phyloP scores from a whole-genome alignment of 2,888 invertebrate species.

The Prosapia bicincta region DNA sequence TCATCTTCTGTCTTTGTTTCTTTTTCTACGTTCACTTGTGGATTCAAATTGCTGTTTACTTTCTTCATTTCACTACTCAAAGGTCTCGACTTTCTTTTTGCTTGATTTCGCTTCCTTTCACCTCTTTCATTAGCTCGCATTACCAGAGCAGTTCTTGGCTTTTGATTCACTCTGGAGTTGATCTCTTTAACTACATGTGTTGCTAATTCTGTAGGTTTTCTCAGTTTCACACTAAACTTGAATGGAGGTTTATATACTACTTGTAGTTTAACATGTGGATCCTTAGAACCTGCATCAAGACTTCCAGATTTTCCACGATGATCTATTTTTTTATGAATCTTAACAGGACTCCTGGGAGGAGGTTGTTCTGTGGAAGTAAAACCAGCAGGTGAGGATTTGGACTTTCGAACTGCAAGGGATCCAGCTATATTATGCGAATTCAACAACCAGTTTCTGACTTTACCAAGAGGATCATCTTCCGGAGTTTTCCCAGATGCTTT shows the following conservation, averaged over 20 bases:
- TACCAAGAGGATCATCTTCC: conserved; percentile 59
- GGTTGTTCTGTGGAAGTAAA: conserved; percentile 43
- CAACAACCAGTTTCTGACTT: conserved; percentile 82
- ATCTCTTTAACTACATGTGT: conserved; percentile 38
- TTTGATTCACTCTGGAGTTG: conserved; percentile 32
- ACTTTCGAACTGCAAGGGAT: conserved; percentile 63
- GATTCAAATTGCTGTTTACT: background rate
- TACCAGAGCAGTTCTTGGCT: conserved; percentile 32
- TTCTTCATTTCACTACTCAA: conserved; percentile 11
- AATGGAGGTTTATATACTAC: conserved; percentile 86
- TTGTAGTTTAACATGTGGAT: conserved; percentile 67
- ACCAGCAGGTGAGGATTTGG: conserved; percentile 78
- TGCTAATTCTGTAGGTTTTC: conserved; percentile 39
- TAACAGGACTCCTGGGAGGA: conserved; percentile 17
- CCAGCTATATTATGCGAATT: conserved; percentile 59
- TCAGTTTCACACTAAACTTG: conserved; percentile 75
- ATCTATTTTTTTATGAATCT: conserved; percentile 23
- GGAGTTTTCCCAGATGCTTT: conserved; percentile 47
- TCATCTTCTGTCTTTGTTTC: background rate
- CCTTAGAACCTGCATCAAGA: conserved; percentile 31
- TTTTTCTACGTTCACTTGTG: background rate
- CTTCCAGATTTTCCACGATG: conserved; percentile 36
- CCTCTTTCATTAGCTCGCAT: conserved; percentile 18
- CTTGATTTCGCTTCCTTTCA: conserved; percentile 32
- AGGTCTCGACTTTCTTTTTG: conserved; percentile 30